A percentile compares a stretch with the other conserved stretches of the same genome.
Conservation (phyloP, 2,888 invertebrate species). For the Clostera curtula region DNA sequence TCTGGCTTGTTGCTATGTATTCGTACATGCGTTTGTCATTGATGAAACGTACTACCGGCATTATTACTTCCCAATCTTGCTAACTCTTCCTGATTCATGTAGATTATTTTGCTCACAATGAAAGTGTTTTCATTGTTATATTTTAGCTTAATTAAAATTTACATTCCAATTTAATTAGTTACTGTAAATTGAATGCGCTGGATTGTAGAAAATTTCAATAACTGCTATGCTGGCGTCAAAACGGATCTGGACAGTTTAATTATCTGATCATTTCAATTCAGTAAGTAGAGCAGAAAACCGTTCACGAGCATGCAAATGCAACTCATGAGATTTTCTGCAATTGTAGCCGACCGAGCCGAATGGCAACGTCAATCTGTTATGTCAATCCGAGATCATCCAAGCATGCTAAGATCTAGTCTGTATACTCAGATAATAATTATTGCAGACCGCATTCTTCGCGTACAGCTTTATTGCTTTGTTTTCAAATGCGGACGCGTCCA, state of each 20-base stretch:
- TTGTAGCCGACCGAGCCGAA: constrained; percentile 42
- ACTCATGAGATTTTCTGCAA: constrained; percentile 54
- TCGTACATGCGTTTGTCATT: constrained; percentile 49
- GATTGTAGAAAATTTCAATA: constrained; percentile 36
- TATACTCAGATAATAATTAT: constrained; percentile 40
- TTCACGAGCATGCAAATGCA: constrained; percentile 44
- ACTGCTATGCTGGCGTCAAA: constrained; percentile 36
- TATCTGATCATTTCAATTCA: constrained; percentile 52
- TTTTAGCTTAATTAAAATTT: too few relatives aligned
- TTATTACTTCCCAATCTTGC: constrained; percentile 55
- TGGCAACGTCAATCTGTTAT: constrained; percentile 26
- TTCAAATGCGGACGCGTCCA: constrained; percentile 23
- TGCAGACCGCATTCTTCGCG: constrained; percentile 39
- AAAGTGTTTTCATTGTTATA: too few relatives aligned
- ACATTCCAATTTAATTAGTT: too few relatives aligned
- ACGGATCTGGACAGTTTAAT: constrained; percentile 55
- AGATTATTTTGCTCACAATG: too few relatives aligned
- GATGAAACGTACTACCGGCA: constrained; percentile 52
- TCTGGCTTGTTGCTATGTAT: constrained; percentile 63
- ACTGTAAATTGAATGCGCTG: constrained; percentile 28
- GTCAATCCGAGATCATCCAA: constrained; percentile 37
- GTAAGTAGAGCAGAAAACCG: constrained; percentile 63
- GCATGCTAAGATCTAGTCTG: constrained; percentile 47
- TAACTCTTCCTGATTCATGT: constrained; percentile 55
- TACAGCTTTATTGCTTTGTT: constrained; percentile 34